phyloP scores from a whole-genome alignment of 2,888 invertebrate species.

The Eristalis tenax region DNA sequence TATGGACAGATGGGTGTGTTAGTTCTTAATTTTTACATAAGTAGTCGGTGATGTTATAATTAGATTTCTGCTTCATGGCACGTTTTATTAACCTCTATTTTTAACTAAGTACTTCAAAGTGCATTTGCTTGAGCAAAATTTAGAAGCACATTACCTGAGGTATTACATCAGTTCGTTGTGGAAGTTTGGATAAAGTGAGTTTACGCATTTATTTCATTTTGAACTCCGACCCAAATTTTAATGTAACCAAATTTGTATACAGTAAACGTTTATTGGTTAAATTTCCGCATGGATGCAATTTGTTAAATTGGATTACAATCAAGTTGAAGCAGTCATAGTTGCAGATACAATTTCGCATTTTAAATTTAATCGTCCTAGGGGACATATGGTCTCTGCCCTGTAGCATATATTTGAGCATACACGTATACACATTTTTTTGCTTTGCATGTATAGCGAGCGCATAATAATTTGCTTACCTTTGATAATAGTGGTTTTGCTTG shows the following conservation, averaged over 20 bases:
- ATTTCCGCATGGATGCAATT: constrained; percentile 13
- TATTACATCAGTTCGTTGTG: too few relatives aligned
- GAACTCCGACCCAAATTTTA: background rate
- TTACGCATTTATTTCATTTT: background rate
- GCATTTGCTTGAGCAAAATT: too few relatives aligned
- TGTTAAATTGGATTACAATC: constrained; percentile 2
- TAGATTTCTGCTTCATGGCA: too few relatives aligned
- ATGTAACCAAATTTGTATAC: background rate
- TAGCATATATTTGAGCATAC: background rate
- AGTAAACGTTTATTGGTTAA: background rate
- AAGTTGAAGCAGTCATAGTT: background rate
- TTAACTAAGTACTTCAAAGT: too few relatives aligned
- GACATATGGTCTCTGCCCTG: background rate
- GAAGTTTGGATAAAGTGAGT: too few relatives aligned
- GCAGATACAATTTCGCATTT: background rate
- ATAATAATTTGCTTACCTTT: constrained; percentile 34
- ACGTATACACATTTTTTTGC: background rate
- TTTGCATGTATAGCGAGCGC: background rate
- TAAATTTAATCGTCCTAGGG: background rate
- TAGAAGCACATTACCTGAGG: too few relatives aligned
- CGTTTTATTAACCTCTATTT: too few relatives aligned
- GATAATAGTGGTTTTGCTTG: constrained; percentile 27
- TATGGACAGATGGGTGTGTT: too few relatives aligned
- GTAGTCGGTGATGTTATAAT: too few relatives aligned
- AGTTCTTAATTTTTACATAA: too few relatives aligned